Base-by-base conservation (phyloP, 1,140 invertebrate genomes). In the Choristoneura fumiferana region DNA sequence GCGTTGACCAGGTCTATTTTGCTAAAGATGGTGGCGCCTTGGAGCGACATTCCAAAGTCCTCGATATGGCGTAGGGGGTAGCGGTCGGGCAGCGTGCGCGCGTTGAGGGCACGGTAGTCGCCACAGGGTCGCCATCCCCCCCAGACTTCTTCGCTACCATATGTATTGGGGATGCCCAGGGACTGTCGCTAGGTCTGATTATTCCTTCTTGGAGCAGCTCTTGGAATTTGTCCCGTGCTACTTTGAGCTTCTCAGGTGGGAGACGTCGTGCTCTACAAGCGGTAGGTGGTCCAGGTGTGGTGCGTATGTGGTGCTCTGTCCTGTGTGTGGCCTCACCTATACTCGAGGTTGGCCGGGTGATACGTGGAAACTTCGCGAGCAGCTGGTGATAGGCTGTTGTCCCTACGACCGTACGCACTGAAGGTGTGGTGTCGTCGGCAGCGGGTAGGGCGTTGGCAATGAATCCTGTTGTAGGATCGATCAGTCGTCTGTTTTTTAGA, bases 41-140 rank as follows among this genome's bases (percentile, higher is more conserved):
- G 1, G 1, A 8, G 1, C 8, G 8, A 4, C 1, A 4, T 4
- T 3, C 1, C 8, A 12, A 54, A 54, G 12, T 54, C 52, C 1
- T 4, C 1, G 1, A 35, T 6, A 2, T n/a, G 18, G 4, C 6
- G 52, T 2, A 54, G 18, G 1, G 52, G 52, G n/a, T 54, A 54
- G 1, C 18, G 1, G n/a, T 54, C 52, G n/a, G 52, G 12, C 1
- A 54, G 4, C 1, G 52, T 33, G 1, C 1, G 1, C 10, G 1
- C 52, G 33, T 92, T 92, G 0, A 92, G 67, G 0, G 33, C 12
- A 1, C 88, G 62, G 58, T 91, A 92, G 58, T 91, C 90, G 0
- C 88, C 84, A 59, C 81, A 87, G 0, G 80, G 73, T 9, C 90
- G 53, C 68, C 70, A 85, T 6, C 49, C 53, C 0, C 65, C n/a